Evolutionary conservation across 2,797 vertebrate species (phyloP).

Genomic region (Buphagus erythrorhynchus): DNA sequence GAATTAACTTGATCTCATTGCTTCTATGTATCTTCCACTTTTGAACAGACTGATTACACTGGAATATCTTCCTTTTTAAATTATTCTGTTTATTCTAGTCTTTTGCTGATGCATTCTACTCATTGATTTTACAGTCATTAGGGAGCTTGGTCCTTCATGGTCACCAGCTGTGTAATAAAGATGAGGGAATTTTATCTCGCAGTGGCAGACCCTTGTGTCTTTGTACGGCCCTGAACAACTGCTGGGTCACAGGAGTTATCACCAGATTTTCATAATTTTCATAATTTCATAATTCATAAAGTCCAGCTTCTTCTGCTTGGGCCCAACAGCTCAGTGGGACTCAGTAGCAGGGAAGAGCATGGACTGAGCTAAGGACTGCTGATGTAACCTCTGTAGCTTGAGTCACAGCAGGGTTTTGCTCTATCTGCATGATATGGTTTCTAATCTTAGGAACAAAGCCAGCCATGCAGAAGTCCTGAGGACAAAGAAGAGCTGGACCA

Average conservation of each 20-base stretch:
- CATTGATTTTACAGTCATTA: not conserved
- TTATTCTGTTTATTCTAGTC: not conserved
- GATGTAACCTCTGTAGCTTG: not conserved
- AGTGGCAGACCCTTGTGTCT: not conserved
- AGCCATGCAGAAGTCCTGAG: not conserved
- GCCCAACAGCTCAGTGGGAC: not conserved
- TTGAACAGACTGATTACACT: not conserved
- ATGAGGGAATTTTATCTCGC: not conserved
- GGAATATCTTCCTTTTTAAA: not conserved
- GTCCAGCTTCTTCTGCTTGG: not conserved
- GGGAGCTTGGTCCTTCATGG: not conserved
- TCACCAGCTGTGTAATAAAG: not conserved
- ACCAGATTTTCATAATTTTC: not conserved
- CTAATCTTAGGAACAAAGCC: not conserved
- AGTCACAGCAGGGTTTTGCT: not conserved
- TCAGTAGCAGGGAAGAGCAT: not conserved
- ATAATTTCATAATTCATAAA: not conserved
- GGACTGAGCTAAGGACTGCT: not conserved
- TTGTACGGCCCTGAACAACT: not conserved
- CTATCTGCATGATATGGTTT: not conserved
- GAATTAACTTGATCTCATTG: not conserved
- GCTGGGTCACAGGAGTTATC: not conserved
- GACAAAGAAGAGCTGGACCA: not conserved
- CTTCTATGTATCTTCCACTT: not conserved
- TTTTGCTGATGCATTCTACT: not conserved